Conservation (phyloP, 1,140 invertebrate species). For the Coelopa frigida region DNA sequence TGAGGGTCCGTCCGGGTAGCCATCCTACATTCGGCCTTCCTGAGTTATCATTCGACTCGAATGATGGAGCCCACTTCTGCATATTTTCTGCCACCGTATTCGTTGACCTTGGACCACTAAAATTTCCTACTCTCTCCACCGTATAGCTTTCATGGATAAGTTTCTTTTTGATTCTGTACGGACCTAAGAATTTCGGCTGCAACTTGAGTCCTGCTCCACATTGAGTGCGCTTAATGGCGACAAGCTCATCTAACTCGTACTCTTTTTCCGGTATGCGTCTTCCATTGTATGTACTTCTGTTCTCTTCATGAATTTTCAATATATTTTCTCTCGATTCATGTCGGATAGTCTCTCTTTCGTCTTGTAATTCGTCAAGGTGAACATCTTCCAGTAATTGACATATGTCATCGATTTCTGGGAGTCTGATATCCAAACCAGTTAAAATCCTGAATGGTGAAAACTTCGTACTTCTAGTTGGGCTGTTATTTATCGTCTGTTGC, state of each 20-base stretch:
- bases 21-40: no score
- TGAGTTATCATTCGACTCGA: no score
- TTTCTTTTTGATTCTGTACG: slow-evolving; percentile 39
- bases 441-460: slow-evolving; percentile 37
- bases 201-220: slow-evolving; percentile 35
- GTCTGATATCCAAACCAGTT: slow-evolving; percentile 26
- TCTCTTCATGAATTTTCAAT: slow-evolving; percentile 37
- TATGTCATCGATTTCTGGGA: slow-evolving; percentile 22
- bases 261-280: slow-evolving; percentile 20
- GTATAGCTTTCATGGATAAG: no score
- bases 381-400: slow-evolving; percentile 27
- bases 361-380: slow-evolving; percentile 17
- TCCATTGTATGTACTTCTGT: slow-evolving; percentile 29
- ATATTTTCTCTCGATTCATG: slow-evolving; percentile 22
- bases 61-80: no score
- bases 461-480: slow-evolving; percentile 29
- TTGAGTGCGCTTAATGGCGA: slow-evolving; percentile 42
- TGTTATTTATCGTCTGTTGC: slow-evolving; percentile 32
- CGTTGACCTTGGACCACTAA: no score
- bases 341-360: slow-evolving; percentile 14
- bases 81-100: no score
- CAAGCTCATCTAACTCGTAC: slow-evolving; percentile 24
- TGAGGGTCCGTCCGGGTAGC: no score
- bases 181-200: slow-evolving; percentile 37
- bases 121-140: no score